These are phyloP conservation scores for Neotoma lepida DNA, from an alignment of 2,113 vertebrate genomes.

Conservation along the genomic window DNA sequence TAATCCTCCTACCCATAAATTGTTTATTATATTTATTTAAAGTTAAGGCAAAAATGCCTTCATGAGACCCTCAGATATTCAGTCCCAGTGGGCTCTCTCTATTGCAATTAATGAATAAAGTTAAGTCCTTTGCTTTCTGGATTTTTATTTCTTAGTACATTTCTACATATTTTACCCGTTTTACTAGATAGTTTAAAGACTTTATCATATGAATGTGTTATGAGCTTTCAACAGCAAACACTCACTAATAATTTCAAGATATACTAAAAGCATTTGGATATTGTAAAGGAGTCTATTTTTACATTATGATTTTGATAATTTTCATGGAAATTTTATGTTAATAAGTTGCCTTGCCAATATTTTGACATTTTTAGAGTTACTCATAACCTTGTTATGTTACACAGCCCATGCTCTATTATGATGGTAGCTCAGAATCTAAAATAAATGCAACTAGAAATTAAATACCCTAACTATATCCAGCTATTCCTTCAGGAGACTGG, in stretches of 20 bases:
- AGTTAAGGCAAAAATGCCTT: not conserved
- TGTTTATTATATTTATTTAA: not conserved
- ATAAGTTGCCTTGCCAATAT: conserved; percentile 13
- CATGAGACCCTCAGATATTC: not conserved
- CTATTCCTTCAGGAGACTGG: conserved; percentile 23
- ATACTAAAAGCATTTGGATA: conserved; percentile 67
- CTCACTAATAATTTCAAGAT: conserved; percentile 64
- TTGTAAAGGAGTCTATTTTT: conserved; percentile 75
- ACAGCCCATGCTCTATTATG: conserved; percentile 2
- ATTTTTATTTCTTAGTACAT: not conserved
- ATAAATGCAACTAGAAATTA: conserved; percentile 45
- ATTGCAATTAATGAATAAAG: not conserved
- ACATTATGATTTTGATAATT: conserved; percentile 56
- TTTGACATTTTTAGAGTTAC: conserved; percentile 42
- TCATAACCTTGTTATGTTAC: conserved; percentile 13
- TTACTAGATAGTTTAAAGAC: conserved; percentile 79
- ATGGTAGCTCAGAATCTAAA: not conserved
- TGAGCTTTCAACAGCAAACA: conserved; percentile 71
- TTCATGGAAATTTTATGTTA: conserved; percentile 41
- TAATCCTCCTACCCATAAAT: not conserved
- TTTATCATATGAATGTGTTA: conserved; percentile 83
- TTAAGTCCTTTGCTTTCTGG: not conserved
- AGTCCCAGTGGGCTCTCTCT: not conserved
- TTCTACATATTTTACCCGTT: not conserved
- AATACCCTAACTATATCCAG: not conserved